These are phyloP conservation scores for Tiliacea aurago DNA, from an alignment of 2,888 invertebrate genomes.

Conservation along the genomic window DNA sequence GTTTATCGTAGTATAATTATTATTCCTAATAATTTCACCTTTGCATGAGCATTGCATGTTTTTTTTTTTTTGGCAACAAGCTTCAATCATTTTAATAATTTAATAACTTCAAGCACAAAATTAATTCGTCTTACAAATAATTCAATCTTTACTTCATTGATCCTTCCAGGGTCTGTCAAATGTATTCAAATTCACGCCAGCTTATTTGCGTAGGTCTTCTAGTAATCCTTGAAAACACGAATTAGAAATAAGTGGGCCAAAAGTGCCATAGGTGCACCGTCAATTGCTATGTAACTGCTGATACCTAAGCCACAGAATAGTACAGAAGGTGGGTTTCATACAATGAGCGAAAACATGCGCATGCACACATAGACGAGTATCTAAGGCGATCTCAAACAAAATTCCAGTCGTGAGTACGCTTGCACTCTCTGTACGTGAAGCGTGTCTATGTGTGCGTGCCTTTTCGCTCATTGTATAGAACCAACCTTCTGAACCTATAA, in stretches of 20 bases:
- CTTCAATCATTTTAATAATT: neutral
- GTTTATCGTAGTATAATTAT: too few relatives aligned
- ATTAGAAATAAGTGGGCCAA: slow-evolving; percentile 61
- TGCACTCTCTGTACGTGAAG: neutral
- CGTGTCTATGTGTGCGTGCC: neutral
- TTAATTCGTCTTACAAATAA: slow-evolving; percentile 31
- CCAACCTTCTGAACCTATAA: slow-evolving; percentile 7
- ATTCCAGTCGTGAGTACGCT: neutral
- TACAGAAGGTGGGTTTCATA: neutral
- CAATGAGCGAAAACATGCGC: neutral
- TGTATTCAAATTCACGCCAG: slow-evolving; percentile 49
- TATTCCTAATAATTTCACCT: neutral
- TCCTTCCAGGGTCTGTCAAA: slow-evolving; percentile 41
- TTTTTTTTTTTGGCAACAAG: too few relatives aligned
- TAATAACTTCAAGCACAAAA: slow-evolving; percentile 5
- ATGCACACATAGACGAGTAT: neutral
- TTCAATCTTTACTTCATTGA: slow-evolving; percentile 39
- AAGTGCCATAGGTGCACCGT: slow-evolving; percentile 62
- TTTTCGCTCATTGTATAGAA: neutral
- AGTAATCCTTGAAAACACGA: slow-evolving; percentile 64
- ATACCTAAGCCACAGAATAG: slow-evolving; percentile 19
- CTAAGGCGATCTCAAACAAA: neutral
- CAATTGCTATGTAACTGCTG: slow-evolving; percentile 41
- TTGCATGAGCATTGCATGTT: too few relatives aligned
- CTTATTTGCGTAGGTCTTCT: slow-evolving; percentile 61